Base-by-base conservation (phyloP, 2,113 vertebrate species). In the Globicephala melas region DNA sequence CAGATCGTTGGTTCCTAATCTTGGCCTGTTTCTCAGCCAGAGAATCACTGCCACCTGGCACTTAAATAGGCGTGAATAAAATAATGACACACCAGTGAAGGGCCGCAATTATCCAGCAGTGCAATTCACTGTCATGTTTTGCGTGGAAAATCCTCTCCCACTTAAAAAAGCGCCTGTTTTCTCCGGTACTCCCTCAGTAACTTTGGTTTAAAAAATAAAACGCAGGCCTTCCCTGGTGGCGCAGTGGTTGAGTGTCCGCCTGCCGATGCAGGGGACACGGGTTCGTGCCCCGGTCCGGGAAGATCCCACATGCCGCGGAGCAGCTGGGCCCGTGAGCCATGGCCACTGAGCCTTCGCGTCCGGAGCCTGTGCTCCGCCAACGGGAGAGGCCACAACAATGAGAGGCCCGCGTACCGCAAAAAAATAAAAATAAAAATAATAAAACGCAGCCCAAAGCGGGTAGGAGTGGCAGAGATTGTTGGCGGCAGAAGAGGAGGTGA, bases 311-410 rank as follows among this genome's bases (percentile, higher is more conserved):
- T 47, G 47, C 11, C 47, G 12, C 0, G 12, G 47, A 50, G 47
- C 47, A 2, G 47, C 47, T 50, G 2, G 12, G 47, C 47, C 12
- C 47, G 12, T 50, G 47, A 13, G 12, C 47, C 47, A 50, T 3
- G 12, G 0, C 47, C 12, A 2, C 12, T 50, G 47, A 13, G 47
- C 12, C 47, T 50, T 2, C 0, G 12, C 12, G 47, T 47, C 47
- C 2, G 12, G 47, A 50, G 12, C 47, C 12, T 13, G 47, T 50
- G 0, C 47, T 50, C 38, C 3, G 47, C 47, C 38, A 50, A 2
- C 0, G 12, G 12, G 47, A 50, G 47, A 50, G 12, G 12, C 47
- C 47, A 50, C 47, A 13, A 13, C 47, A 50, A 0, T 50, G 47
- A 50, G 2, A 50, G 12, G 47, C 47, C 47, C 12, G 47, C 47